A percentile compares a stretch with the other conserved stretches of the same genome.
These are phyloP conservation scores for Heliconius ismenius DNA, from an alignment of 2,888 invertebrate species.

Conservation along the genomic window DNA sequence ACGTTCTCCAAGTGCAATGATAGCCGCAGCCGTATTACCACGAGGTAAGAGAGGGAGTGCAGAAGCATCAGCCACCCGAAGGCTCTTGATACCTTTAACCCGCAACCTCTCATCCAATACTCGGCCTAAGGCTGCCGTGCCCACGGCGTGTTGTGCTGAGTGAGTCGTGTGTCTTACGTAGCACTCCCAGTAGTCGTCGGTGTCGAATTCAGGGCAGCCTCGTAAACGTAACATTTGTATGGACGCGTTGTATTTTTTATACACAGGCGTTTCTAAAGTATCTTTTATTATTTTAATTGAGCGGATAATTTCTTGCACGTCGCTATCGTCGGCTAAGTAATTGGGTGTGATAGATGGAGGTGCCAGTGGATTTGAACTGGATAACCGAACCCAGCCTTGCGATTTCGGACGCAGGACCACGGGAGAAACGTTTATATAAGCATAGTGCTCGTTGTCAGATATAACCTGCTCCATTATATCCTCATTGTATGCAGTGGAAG, in stretches of 20 bases:
- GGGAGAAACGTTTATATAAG: constrained; percentile 52
- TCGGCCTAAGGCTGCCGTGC: constrained; percentile 56
- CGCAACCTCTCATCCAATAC: constrained; percentile 58
- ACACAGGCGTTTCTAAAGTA: constrained; percentile 47
- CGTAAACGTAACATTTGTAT: constrained; percentile 50
- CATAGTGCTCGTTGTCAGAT: constrained; percentile 49
- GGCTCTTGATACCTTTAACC: constrained; percentile 54
- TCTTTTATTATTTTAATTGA: constrained; percentile 56
- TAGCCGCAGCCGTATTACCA: constrained; percentile 59
- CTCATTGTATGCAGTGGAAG: constrained; percentile 45
- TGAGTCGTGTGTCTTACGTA: constrained; percentile 62
- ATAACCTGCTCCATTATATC: constrained; percentile 52
- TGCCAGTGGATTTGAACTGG: constrained; percentile 51
- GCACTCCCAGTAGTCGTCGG: constrained; percentile 59
- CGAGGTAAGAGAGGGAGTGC: constrained; percentile 54
- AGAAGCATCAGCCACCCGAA: constrained; percentile 60
- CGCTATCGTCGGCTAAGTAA: constrained; percentile 55
- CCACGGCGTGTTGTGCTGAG: constrained; percentile 57
- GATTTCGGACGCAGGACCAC: constrained; percentile 57
- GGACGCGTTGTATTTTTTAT: constrained; percentile 48
- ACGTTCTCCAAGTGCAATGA: constrained; percentile 60
- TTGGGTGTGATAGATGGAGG: constrained; percentile 58
- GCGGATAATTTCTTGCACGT: constrained; percentile 54
- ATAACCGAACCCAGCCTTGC: constrained; percentile 56
- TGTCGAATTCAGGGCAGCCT: constrained; percentile 51